Conservation (phyloP, 2,797 vertebrate species). For the Pangasius krempfi region DNA sequence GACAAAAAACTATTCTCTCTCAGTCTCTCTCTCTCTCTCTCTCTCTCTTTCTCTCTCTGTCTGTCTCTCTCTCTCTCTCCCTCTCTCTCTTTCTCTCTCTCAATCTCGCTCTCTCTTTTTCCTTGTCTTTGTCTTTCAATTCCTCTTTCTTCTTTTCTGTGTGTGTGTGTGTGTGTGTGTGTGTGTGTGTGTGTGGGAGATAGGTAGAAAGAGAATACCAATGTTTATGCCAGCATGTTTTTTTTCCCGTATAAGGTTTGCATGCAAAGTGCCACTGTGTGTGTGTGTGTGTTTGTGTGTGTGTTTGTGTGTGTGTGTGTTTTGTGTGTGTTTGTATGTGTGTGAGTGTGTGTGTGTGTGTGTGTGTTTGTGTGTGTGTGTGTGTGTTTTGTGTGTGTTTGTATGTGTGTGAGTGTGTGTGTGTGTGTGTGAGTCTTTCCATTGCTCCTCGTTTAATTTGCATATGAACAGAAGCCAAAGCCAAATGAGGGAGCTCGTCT, state of each 20-base stretch:
- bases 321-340: background rate
- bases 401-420: constrained; percentile 1
- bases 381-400: background rate
- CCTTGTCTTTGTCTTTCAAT: background rate
- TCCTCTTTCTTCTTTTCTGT: background rate
- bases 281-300: background rate
- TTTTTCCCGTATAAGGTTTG: background rate
- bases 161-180: background rate
- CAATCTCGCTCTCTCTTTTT: background rate
- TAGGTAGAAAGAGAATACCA: background rate
- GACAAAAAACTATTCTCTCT: background rate
- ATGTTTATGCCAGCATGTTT: background rate
- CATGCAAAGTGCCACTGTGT: background rate
- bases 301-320: background rate
- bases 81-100: background rate
- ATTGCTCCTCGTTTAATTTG: background rate
- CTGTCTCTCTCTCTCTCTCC: background rate
- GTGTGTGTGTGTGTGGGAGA: background rate
- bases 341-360: background rate
- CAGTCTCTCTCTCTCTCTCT: background rate
- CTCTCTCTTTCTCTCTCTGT: background rate
- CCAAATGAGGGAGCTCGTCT: background rate
- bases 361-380: background rate
- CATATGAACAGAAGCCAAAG: constrained; percentile 24
- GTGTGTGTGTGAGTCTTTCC: background rate